Conservation (phyloP, 53 echinoderm and acorn worm genomes). For the Astropecten irregularis region DNA sequence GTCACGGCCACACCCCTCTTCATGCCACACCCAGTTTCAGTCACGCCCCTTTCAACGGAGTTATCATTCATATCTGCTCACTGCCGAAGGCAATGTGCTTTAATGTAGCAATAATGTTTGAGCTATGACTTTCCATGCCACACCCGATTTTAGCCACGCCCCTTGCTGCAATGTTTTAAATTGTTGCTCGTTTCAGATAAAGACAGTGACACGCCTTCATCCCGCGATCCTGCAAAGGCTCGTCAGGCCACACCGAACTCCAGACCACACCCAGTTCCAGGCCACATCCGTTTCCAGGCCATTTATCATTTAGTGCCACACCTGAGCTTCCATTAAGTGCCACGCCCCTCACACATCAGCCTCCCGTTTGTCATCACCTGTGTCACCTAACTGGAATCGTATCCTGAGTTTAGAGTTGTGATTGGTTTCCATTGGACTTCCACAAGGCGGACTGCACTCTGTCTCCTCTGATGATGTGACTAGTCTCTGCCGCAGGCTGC, state of each 20-base stretch:
- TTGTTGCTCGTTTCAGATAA: no score
- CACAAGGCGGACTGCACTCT: not conserved
- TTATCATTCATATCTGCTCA: no score
- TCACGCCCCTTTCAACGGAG: no score
- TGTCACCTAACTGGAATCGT: slow-evolving; percentile 15
- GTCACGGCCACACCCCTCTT: no score
- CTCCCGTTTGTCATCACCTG: not conserved
- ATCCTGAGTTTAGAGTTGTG: not conserved
- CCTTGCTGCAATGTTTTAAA: no score
- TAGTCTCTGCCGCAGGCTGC: not conserved
- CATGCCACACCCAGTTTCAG: no score
- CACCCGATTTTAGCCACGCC: no score
- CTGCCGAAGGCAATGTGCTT: no score
- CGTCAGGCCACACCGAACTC: not conserved
- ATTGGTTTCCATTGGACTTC: not conserved
- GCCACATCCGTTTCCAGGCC: not conserved
- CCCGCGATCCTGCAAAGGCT: no score
- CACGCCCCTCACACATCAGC: not conserved
- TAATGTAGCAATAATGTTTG: no score
- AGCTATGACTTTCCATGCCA: no score
- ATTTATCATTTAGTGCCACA: not conserved
- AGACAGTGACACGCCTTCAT: no score
- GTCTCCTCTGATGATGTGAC: slow-evolving; percentile 16
- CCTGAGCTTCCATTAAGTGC: not conserved
- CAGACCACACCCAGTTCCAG: not conserved